Evolutionary conservation across 2,113 vertebrate genomes (phyloP).

Genomic region (Oreochromis niloticus): DNA sequence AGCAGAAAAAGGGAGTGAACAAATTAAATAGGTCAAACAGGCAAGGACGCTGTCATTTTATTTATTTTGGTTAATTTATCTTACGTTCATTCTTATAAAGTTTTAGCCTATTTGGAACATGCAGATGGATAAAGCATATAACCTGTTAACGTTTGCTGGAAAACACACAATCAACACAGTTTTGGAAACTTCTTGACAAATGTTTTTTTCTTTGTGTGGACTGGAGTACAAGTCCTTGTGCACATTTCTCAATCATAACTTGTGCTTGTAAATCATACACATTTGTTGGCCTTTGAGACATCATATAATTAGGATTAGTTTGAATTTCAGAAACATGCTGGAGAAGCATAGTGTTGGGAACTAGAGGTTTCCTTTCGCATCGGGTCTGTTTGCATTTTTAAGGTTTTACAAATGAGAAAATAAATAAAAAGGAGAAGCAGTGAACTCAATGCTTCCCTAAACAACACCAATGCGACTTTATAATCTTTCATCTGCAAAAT

Average conservation of each 20-base stretch:
- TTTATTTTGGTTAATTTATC: neutral
- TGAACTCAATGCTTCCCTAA: neutral
- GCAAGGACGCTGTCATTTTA: neutral
- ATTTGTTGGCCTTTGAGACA: neutral
- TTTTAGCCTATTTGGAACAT: neutral
- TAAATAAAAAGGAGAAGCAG: rapidly evolving
- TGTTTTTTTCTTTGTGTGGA: neutral
- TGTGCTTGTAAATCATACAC: neutral
- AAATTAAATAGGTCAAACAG: neutral
- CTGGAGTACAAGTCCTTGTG: neutral
- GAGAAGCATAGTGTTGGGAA: neutral
- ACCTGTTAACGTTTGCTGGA: neutral
- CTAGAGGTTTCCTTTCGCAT: neutral
- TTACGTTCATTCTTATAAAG: neutral
- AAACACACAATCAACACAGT: neutral
- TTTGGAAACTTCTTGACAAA: neutral
- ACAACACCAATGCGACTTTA: no score
- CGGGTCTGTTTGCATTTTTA: neutral
- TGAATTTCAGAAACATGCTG: neutral
- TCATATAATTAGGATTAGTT: neutral
- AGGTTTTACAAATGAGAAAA: neutral
- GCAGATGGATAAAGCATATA: neutral
- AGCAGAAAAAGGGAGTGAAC: neutral
- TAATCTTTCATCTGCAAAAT: neutral
- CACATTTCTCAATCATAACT: neutral